phyloP scores from a whole-genome alignment of 2,113 vertebrate species.

The Oenanthe melanoleuca region DNA sequence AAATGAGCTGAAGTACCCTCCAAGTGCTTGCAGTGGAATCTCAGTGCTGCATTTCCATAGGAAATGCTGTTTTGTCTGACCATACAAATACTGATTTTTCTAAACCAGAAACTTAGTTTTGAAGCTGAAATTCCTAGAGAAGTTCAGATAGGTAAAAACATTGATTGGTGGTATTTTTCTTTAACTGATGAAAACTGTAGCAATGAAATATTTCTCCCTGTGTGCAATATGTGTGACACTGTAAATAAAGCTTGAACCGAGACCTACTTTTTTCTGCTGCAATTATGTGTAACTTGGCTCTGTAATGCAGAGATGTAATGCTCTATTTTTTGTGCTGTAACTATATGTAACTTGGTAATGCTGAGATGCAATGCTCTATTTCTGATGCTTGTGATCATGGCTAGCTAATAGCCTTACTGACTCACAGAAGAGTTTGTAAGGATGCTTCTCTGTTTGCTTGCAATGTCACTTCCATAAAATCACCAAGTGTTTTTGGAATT shows the following conservation, averaged over 20 bases:
- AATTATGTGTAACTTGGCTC: conserved; percentile 19
- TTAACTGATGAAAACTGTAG: background rate
- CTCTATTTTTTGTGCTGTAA: conserved; percentile 25
- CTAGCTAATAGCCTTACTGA: background rate
- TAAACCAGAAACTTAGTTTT: background rate
- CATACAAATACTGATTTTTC: background rate
- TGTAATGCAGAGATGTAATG: conserved; percentile 16
- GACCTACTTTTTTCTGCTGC: conserved; percentile 39
- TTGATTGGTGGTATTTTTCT: background rate
- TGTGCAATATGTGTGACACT: background rate
- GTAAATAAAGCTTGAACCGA: background rate
- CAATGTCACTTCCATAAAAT: background rate
- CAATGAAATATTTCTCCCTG: background rate
- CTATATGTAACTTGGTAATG: background rate
- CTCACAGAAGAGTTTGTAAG: background rate
- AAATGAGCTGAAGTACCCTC: background rate
- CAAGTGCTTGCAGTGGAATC: background rate
- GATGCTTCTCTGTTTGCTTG: background rate
- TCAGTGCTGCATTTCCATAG: background rate
- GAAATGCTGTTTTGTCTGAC: background rate
- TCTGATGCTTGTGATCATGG: conserved; percentile 15
- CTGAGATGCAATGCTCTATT: conserved; percentile 33
- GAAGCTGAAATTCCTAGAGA: background rate
- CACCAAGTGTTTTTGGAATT: background rate
- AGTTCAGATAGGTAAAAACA: background rate